phyloP scores from a whole-genome alignment of 2,797 vertebrate genomes.

The Micropoecilia bifurca region DNA sequence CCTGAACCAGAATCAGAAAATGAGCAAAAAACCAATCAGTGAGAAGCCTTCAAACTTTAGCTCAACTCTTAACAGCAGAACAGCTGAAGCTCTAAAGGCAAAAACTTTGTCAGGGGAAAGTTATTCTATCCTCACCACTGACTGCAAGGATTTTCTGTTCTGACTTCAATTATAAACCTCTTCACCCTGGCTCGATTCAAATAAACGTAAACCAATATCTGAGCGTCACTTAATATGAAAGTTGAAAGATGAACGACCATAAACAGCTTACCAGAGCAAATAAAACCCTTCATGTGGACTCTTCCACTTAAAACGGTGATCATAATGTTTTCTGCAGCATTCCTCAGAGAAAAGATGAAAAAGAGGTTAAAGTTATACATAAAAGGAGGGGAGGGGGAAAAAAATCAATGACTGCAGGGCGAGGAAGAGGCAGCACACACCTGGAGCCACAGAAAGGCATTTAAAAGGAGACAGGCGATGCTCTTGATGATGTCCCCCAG shows the following conservation, averaged over 20 bases:
- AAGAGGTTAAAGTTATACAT: conserved; percentile 9
- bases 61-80: background rate
- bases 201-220: background rate
- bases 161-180: background rate
- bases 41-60: background rate
- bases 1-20: background rate
- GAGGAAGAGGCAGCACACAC: conserved; percentile 24
- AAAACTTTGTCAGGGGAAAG: background rate
- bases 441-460: conserved; percentile 15
- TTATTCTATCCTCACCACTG: background rate
- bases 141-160: conserved; percentile 3
- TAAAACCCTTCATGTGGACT: background rate
- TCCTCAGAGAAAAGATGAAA: conserved; percentile 6
- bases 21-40: background rate
- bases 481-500: conserved; percentile 19
- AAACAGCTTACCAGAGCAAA: conserved; percentile 4
- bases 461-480: conserved; percentile 20
- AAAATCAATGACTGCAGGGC: conserved; percentile 15
- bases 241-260: conserved; percentile 7
- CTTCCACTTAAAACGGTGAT: background rate
- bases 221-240: background rate
- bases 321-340: conserved; percentile 8
- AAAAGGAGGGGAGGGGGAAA: background rate
- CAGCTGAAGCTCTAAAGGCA: background rate
- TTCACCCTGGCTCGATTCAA: conserved; percentile 10